Evolutionary conservation across 2,797 vertebrate species (phyloP), one percentile per base, ranked within the genome.

Genomic region (Hemitrygon akajei): DNA sequence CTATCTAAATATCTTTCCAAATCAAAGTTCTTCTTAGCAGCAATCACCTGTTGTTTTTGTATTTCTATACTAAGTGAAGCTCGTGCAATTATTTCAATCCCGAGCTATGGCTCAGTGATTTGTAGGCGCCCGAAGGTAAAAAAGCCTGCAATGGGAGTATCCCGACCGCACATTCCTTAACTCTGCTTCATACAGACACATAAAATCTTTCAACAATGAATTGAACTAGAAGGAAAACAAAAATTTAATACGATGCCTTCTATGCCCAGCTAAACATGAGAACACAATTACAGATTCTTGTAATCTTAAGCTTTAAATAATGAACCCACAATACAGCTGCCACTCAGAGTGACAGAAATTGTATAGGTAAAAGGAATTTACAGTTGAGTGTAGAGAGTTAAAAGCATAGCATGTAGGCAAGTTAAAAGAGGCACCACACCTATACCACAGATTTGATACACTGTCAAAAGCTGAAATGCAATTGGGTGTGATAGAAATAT

Each of bases 221-320:
- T 75, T 1, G 91, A 10, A 47, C 14, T 56, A 47, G 66, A 47
- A 92, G 73, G 11, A 5, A 92, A 75, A 71, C 58, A 66, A 66
- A 14, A 34, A 34, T 66, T 66, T 34, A 66, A 66, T 18, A 20
- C 14, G n/a, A 18, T 66, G 30, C n/a, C n/a, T 66, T 66, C 16
- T 9, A 89, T 37, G 16, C 18, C 20, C 37, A 69, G 7, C 86
- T 20, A 37, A 60, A 69, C 10, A 3, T 89, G 27, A 69, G 14
- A 89, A 87, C 30, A 87, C n/a, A 87, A 87, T 87, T 60, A 87
- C 84, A 87, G 84, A 5, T 87, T 7, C 30, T 60, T n/a, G 30
- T 87, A 20, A 58, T 20, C 1, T 66, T 56, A 22, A 30, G 47
- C 22, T 87, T 87, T n/a, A 87, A 87, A 34, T 87, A 34, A 66